phyloP scores from a whole-genome alignment of 1,140 invertebrate genomes.

The Eriocheir sinensis region DNA sequence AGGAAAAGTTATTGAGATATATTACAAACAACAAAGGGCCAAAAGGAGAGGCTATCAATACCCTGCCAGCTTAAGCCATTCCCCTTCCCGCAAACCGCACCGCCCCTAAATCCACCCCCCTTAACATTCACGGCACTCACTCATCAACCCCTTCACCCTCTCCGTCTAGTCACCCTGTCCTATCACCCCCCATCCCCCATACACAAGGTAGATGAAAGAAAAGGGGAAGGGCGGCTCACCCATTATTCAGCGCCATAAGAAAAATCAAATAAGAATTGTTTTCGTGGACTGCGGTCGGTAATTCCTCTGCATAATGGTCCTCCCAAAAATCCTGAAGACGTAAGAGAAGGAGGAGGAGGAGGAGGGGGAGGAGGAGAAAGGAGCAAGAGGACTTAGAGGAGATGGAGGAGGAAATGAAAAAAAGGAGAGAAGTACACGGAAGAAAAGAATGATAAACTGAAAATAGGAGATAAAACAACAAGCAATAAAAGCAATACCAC shows the following conservation, averaged over 20 bases:
- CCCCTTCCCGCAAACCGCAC: too few species aligned
- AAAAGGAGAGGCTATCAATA: too few species aligned
- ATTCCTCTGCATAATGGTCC: background rate
- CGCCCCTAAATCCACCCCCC: too few species aligned
- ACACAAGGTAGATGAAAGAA: background rate
- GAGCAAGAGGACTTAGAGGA: background rate
- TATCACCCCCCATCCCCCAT: too few species aligned
- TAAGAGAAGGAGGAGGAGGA: background rate
- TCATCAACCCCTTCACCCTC: too few species aligned
- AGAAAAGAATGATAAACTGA: background rate
- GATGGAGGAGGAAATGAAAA: background rate
- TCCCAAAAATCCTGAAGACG: background rate
- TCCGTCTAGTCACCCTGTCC: too few species aligned
- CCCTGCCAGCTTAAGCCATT: too few species aligned
- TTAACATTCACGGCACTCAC: too few species aligned
- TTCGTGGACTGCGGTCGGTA: background rate
- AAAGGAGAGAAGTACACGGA: background rate
- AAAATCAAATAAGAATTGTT: conserved; percentile 19
- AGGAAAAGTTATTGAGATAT: too few species aligned
- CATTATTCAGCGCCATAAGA: background rate
- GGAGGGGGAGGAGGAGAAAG: too few species aligned
- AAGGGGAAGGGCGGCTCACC: background rate
- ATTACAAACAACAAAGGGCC: too few species aligned
- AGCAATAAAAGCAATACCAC: too few species aligned
- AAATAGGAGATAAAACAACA: background rate